Percentiles rank a stretch among this genome's conserved stretches.
Conservation (phyloP, 2,113 vertebrate species). For the Guaruba guarouba region DNA sequence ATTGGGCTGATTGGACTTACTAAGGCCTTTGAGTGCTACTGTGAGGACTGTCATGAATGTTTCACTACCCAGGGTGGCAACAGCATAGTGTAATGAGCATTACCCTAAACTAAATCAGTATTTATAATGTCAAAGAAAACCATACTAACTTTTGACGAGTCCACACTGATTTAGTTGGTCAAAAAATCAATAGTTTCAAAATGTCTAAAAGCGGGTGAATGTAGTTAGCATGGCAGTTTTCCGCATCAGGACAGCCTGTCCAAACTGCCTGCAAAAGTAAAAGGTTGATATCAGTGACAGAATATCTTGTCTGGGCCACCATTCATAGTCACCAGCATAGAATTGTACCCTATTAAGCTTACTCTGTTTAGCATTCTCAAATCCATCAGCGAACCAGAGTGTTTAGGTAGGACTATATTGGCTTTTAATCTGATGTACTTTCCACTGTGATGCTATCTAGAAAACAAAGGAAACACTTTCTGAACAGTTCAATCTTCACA, state of each 20-base stretch:
- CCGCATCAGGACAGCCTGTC: not conserved
- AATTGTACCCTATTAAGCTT: not conserved
- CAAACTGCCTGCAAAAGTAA: not conserved
- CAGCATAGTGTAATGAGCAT: not conserved
- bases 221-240: not conserved
- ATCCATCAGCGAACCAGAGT: not conserved
- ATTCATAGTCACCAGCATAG: not conserved
- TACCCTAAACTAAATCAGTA: not conserved
- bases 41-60: not conserved
- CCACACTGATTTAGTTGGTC: not conserved
- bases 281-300: not conserved
- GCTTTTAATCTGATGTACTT: not conserved
- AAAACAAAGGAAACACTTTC: not conserved
- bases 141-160: rapidly evolving
- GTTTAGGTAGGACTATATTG: not conserved
- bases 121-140: not conserved
- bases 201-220: not conserved
- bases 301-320: not conserved
- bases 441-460: not conserved
- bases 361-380: not conserved
- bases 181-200: not conserved
- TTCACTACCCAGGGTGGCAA: not conserved
- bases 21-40: not conserved
- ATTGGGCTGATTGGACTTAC: not conserved
- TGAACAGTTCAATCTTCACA: not conserved